Base-by-base conservation (phyloP, 2,888 invertebrate genomes). In the Chymomyza amoena region DNA sequence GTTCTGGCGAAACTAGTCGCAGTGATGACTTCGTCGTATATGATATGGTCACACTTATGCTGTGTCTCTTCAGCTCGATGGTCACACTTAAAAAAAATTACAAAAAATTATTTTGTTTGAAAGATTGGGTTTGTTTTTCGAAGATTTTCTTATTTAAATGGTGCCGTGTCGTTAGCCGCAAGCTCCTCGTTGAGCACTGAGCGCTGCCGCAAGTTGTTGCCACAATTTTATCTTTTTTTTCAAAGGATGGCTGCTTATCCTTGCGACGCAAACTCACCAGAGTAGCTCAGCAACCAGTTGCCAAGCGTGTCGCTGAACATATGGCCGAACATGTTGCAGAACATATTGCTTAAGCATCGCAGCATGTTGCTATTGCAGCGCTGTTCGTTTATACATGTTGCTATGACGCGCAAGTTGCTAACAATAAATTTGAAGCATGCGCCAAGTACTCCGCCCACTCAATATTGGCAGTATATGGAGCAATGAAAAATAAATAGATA, bases 131-230 rank as follows among this genome's bases (percentile, higher is more conserved):
- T 56, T 18, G 20, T 20, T 20, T 20, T 20, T 20, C 20, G 2
- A 20, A 20, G 25, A 25, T 25, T 25, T 25, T 4, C 25, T 25
- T 9, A 9, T 10, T 6, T 10, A 5, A 10, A 20, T 18, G 65
- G 61, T 36, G 72, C 80, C 85, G 81, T 72, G 85, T 36, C 69
- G 66, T 75, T 67, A 78, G 76, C 81, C 79, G 81, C 79, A 63
- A 72, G 64, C 76, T 81, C 72, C 74, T 67, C 72, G 84, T 77
- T 72, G 70, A 69, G 79, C 81, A 81, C 81, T 81, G 70, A 84
- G 68, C 28, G 50, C 70, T 32, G 67, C 68, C 56, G 64, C 61
- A 60, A 60, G 28, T 67, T 36, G 6, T 36, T 36, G 36, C 36
- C 56, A 61, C 61, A 57, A 60, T 28, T 67, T 67, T 16, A 56